phyloP scores from a whole-genome alignment of 2,797 vertebrate species.

The Phrynocephalus forsythii region DNA sequence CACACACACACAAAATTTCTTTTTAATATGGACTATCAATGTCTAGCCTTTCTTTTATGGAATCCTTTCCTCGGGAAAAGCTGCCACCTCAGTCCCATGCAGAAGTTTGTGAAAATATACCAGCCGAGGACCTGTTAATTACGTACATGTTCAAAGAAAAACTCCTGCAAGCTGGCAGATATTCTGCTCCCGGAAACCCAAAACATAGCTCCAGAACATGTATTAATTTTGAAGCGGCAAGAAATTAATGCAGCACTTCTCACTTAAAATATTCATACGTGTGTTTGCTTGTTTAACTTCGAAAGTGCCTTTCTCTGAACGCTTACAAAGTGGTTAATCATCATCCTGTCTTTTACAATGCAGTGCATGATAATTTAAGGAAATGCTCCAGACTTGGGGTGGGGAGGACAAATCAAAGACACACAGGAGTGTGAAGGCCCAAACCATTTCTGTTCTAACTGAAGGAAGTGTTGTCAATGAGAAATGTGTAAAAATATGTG shows the following conservation, averaged over 20 bases:
- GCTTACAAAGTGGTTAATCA: background rate
- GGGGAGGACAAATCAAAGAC: background rate
- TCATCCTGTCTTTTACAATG: background rate
- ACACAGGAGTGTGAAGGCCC: background rate
- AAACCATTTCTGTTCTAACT: too few species aligned
- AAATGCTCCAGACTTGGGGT: background rate
- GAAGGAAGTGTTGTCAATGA: background rate
- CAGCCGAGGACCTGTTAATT: background rate
- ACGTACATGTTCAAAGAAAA: background rate
- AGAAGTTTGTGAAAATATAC: background rate
- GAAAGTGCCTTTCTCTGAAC: background rate
- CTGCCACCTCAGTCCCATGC: background rate
- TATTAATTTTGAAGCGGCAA: background rate
- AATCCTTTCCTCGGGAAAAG: background rate
- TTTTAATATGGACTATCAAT: background rate
- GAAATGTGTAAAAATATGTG: constrained; percentile 22
- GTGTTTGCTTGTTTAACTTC: background rate
- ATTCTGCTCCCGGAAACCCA: background rate
- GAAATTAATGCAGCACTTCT: background rate
- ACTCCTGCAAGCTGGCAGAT: background rate
- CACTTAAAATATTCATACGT: background rate
- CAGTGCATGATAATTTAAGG: background rate
- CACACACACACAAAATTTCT: too few species aligned
- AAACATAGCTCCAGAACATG: background rate
- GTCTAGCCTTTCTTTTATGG: background rate